phyloP scores from a whole-genome alignment of 2,888 invertebrate genomes.

The Dasypogon diadema region DNA sequence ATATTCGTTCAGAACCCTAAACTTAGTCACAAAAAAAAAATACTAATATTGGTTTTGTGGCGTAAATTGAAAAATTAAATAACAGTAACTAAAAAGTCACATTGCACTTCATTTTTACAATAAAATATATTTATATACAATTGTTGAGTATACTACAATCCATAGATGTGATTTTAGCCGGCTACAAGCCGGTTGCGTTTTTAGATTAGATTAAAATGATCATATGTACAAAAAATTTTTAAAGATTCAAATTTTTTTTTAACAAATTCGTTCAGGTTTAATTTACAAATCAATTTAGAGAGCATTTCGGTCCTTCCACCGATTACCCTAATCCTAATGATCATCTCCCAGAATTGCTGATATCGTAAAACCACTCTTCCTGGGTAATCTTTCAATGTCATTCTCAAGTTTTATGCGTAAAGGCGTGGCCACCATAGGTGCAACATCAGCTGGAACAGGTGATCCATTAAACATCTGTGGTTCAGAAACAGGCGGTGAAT shows the following conservation, averaged over 20 bases:
- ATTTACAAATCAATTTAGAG: not conserved
- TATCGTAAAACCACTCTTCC: slow-evolving; percentile 67
- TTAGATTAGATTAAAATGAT: too few relatives aligned
- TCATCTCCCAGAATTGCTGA: slow-evolving; percentile 66
- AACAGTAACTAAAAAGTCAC: not conserved
- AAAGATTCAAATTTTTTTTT: too few relatives aligned
- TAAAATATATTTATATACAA: not conserved
- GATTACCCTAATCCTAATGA: slow-evolving; percentile 49
- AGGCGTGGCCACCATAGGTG: slow-evolving; percentile 38
- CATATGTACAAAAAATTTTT: too few relatives aligned
- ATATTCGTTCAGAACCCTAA: not conserved
- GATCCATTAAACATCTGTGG: slow-evolving; percentile 43
- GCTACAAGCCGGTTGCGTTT: too few relatives aligned
- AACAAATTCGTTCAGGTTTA: too few relatives aligned
- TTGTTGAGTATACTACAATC: too few relatives aligned
- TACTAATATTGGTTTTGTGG: too few relatives aligned
- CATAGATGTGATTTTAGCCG: too few relatives aligned
- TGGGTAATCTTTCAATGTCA: slow-evolving; percentile 56
- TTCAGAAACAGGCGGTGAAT: slow-evolving; percentile 50
- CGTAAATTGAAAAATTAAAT: not conserved
- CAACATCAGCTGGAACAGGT: slow-evolving; percentile 50
- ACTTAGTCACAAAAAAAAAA: not conserved
- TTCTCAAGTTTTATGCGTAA: slow-evolving; percentile 49
- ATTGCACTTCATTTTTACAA: not conserved
- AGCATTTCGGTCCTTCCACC: not conserved